These are phyloP conservation scores for Tubiluchus corallicola DNA, from an alignment of 2,888 invertebrate species.

Conservation along the genomic window DNA sequence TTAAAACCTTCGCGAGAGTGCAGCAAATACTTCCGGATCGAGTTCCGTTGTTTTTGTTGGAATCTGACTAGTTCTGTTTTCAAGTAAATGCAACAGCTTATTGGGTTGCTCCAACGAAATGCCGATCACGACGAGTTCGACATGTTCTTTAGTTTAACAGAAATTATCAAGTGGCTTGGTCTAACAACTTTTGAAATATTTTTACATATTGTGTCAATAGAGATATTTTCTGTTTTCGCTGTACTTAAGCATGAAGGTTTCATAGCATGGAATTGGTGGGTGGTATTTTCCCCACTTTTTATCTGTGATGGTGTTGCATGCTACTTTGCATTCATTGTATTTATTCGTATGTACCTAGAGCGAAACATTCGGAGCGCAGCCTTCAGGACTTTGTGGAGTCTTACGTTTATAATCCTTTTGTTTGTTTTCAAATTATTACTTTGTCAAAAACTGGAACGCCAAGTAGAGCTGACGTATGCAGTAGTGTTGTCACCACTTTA, in stretches of 20 bases:
- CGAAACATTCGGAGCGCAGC: conserved; percentile 45
- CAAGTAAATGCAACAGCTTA: too few relatives aligned
- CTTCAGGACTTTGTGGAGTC: conserved; percentile 59
- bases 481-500: conserved; percentile 83
- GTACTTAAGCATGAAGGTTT: conserved; percentile 50
- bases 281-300: conserved; percentile 74
- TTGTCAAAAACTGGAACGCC: conserved; percentile 65
- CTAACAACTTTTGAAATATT: conserved; percentile 87
- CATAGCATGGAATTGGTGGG: conserved; percentile 53
- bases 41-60: too few relatives aligned
- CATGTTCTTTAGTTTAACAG: conserved; percentile 72
- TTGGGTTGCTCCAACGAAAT: too few relatives aligned
- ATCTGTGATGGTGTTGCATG: conserved; percentile 76
- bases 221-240: conserved; percentile 62
- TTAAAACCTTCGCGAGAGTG: too few relatives aligned
- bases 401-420: conserved; percentile 57
- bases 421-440: conserved; percentile 78
- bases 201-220: conserved; percentile 61
- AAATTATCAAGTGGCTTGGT: conserved; percentile 81
- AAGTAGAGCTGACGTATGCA: conserved; percentile 62
- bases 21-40: too few relatives aligned
- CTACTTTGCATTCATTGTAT: conserved; percentile 85
- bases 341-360: conserved; percentile 72
- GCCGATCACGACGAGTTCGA: too few relatives aligned
- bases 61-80: too few relatives aligned